Conservation (phyloP, 2,888 invertebrate species). For the Microchrysa polita region DNA sequence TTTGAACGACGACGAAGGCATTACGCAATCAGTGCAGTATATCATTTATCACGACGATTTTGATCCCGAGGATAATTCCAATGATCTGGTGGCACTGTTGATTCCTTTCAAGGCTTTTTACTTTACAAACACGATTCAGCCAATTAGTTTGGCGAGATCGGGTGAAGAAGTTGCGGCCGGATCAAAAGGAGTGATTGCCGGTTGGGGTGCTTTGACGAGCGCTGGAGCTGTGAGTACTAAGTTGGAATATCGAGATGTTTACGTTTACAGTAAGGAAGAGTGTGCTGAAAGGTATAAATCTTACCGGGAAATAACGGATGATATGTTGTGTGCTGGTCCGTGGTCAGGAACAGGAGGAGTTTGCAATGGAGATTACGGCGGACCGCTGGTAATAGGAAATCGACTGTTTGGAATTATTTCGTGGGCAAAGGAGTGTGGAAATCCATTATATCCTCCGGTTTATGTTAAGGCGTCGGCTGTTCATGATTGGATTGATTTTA, state of each 20-base stretch:
- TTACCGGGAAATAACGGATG: conserved; percentile 61
- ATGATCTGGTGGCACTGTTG: neutral
- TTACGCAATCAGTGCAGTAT: neutral
- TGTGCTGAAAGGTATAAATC: conserved; percentile 66
- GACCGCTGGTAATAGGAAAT: conserved; percentile 58
- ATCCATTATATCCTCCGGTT: neutral
- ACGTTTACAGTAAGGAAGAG: conserved; percentile 64
- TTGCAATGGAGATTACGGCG: conserved; percentile 64
- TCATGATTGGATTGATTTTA: no score
- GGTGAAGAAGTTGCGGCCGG: conserved; percentile 42
- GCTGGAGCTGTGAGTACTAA: conserved; percentile 56
- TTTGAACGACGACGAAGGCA: neutral
- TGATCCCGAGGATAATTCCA: neutral
- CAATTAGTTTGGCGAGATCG: conserved; percentile 16
- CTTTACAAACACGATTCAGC: neutral
- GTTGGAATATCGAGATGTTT: conserved; percentile 65
- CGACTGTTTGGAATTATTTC: conserved; percentile 63
- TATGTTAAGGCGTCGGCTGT: neutral
- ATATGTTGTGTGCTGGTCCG: conserved; percentile 70
- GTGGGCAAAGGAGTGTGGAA: conserved; percentile 65
- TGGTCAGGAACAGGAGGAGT: conserved; percentile 57
- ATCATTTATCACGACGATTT: neutral
- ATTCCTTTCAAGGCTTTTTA: neutral
- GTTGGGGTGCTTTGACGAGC: conserved; percentile 51
- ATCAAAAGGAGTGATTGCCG: conserved; percentile 49